Percentiles rank a stretch among this genome's conserved stretches.
These are phyloP conservation scores for Octomys mimax DNA, from an alignment of 2,797 vertebrate species.

Conservation along the genomic window DNA sequence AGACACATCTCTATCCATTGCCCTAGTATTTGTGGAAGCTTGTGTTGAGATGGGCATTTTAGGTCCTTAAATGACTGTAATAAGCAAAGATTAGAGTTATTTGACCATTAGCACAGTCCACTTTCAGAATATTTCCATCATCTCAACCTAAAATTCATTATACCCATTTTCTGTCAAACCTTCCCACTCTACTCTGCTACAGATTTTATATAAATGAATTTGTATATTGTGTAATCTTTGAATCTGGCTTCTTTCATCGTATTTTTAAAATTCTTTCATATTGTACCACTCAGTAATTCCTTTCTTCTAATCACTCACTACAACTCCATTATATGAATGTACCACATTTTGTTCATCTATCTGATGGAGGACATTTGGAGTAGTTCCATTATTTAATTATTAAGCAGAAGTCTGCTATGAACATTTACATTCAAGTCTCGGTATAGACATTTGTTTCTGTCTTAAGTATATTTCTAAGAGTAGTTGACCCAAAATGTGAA, in stretches of 20 bases:
- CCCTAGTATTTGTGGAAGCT: neutral
- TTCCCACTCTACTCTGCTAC: neutral
- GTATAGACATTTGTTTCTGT: slow-evolving; percentile 14
- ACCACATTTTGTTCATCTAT: neutral
- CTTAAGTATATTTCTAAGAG: slow-evolving; percentile 2
- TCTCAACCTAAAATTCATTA: neutral
- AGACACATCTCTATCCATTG: neutral
- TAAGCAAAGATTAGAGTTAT: slow-evolving; percentile 33
- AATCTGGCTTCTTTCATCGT: neutral
- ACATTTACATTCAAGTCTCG: neutral
- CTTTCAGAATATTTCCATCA: slow-evolving; percentile 46
- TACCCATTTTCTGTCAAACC: neutral
- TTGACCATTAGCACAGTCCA: neutral
- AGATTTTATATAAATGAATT: slow-evolving; percentile 12
- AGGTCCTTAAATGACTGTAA: slow-evolving; percentile 10
- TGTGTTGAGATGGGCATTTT: neutral
- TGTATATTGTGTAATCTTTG: slow-evolving; percentile 11
- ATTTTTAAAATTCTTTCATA: slow-evolving; percentile 9
- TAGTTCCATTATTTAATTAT: neutral
- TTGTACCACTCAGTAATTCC: slow-evolving; percentile 6
- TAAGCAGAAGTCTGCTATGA: neutral
- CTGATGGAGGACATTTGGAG: neutral
- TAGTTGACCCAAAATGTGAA: neutral
- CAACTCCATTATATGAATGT: neutral
- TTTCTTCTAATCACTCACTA: slow-evolving; percentile 26